Evolutionary conservation across 2,888 invertebrate genomes (phyloP), one percentile per base, ranked within the genome.

Genomic region (Archips crataeganus): DNA sequence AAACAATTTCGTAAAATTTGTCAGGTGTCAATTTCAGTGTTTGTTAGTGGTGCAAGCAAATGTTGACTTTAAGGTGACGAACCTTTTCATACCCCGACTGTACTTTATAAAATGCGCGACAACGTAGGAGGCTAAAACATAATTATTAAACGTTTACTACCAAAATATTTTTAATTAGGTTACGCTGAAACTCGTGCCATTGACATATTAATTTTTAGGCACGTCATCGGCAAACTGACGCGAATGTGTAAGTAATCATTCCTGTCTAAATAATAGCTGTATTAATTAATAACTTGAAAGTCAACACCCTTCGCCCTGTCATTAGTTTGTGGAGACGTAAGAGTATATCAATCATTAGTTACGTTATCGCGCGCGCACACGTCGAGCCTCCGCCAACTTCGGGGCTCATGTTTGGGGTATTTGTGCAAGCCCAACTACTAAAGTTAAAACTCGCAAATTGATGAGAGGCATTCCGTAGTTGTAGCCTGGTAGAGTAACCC

Each of bases 271-370:
- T 92, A 92, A 91, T 90, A 91, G 89, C 88, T 87, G 87, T 90
- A 92, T 92, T 93, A 94, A 94, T 94, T 94, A 94, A 90, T 93
- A 92, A 93, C 92, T 91, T 87, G 87, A 89, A 92, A 94, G 93
- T 93, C 92, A 94, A 93, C 93, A 91, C 84, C 87, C 87, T 90
- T 90, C 88, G 86, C 90, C 91, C 92, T 91, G 91, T 93, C 94
- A 93, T 92, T 92, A 92, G 91, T 92, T 90, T 85, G 86, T 89
- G 87, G 87, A 85, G 92, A 88, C 88, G 87, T 89, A 86, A 85
- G 89, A 90, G 91, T 88, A 90, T 90, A 93, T 94, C 93, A 94
- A 94, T 94, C 94, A 94, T 91, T 90, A 91, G 86, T 86, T 86
- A 82, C 86, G 86, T 91, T 93, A 93, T 93, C 93, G 88, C 84